Evolutionary conservation across 2,797 vertebrate genomes (phyloP), one percentile per base, ranked within the genome.

Genomic region (Esox lucius): DNA sequence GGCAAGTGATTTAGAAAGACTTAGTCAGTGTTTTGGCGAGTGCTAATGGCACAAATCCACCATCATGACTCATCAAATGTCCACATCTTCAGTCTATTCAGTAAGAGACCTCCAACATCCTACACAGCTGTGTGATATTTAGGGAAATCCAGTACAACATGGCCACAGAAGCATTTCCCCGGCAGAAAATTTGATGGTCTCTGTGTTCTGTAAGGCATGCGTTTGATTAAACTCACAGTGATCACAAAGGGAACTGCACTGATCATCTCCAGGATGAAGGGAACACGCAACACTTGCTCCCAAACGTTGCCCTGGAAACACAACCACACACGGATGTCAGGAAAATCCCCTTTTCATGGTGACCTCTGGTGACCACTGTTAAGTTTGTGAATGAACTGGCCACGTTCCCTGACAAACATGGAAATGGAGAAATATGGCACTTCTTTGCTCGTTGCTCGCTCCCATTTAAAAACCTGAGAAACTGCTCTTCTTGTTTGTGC

Each of bases 251-350:
- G 95, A 79, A 95, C 76, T 0, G 95, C 92, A 75, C 94, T 96
- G 90, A 96, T 94, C 94, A 96, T 95, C 87, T 96, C 95, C 87
- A 96, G 87, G 84, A 96, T 93, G 84, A 96, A 96, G 1, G 95
- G 93, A 73, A 96, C 90, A 65, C 94, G 92, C 71, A 95, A 86
- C 56, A 96, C 91, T 88, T 95, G 95, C 89, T 96, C 95, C 94
- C 95, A 96, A 81, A 96, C 90, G 87, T 96, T 96, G 61, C 95
- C 95, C 95, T 95, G 90, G 88, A 92, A 93, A 93, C 90, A 88
- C 68, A 91, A 85, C 15, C 76, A 85, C 77, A 84, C 70, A 77
- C 35, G 51, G 24, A 75, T 85, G 85, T 90, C 85, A 89, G 83
- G 86, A 74, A 84, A 75, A 86, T 78, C 78, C 80, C 77, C 84